Conservation (phyloP, 2,797 vertebrate species). For the Argentina silus region DNA sequence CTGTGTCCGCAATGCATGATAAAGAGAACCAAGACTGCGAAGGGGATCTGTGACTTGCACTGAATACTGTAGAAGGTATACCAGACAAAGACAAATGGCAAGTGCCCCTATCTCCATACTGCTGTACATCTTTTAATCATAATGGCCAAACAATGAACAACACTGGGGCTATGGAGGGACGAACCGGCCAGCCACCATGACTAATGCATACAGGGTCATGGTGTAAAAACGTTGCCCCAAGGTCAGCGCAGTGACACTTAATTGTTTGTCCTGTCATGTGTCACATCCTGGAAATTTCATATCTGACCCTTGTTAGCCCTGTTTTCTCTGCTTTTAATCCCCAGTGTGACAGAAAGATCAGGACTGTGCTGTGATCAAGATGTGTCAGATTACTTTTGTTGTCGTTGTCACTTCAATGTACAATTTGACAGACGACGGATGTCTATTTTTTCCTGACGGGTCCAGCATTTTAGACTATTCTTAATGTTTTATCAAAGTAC, state of each 20-base stretch:
- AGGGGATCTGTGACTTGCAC: conserved; percentile 24
- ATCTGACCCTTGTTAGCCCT: conserved; percentile 74
- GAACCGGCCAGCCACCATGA: conserved; percentile 57
- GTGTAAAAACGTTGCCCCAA: conserved; percentile 77
- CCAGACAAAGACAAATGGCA: conserved; percentile 71
- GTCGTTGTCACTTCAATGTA: conserved; percentile 66
- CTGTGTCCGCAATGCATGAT: conserved; percentile 1
- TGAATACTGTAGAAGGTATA: conserved; percentile 56
- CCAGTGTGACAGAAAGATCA: conserved; percentile 74
- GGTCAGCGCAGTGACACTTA: conserved; percentile 76
- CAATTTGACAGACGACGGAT: conserved; percentile 44
- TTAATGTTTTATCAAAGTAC: conserved; percentile 14
- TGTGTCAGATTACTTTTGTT: conserved; percentile 78
- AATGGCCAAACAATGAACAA: conserved; percentile 78
- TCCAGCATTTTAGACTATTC: conserved; percentile 23
- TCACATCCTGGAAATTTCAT: conserved; percentile 80
- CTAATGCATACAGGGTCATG: conserved; percentile 69
- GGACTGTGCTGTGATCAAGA: conserved; percentile 75
- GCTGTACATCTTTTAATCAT: conserved; percentile 78
- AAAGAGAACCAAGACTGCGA: conserved; percentile 32
- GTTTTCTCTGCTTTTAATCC: conserved; percentile 76
- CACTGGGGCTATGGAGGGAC: conserved; percentile 48
- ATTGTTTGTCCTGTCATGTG: conserved; percentile 82
- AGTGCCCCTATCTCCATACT: conserved; percentile 61
- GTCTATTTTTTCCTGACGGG: conserved; percentile 49